Base-by-base conservation (phyloP, 2,113 vertebrate species). In the Ivindomyrus marchei region DNA sequence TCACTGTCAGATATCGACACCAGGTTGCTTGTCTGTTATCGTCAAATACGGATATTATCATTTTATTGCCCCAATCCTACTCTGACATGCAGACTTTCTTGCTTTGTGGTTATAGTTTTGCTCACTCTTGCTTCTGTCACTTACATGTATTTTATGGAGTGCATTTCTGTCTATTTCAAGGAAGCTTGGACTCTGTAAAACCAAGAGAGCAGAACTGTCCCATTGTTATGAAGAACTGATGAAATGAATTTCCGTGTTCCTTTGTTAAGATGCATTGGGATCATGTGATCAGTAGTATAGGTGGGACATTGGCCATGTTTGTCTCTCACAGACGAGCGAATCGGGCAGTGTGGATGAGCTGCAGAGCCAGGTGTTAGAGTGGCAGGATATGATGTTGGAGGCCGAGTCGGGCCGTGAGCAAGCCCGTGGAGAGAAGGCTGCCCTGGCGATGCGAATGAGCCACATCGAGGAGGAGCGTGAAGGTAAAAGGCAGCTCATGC, bases 391-490 rank as follows among this genome's bases (percentile, higher is more conserved):
- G 89, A 94, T 96, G 0, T 88, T 95, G 0, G 97, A 97, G 92
- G 95, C 95, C 0, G 96, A 96, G 90, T 95, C 94, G 1, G 92
- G 93, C 58, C 94, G 91, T 0, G 96, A 95, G 92, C 96, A 95
- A 87, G 96, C 94, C 91, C 92, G 92, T 83, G 97, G 97, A 90
- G 97, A 97, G 93, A 97, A 97, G 91, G 95, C 94, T 27, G 93
- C 93, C 53, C 95, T 97, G 94, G 94, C 89, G 9, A 93, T 98
- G 88, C 95, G 97, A 74, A 97, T 98, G 93, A 96, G 95, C 93
- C 97, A 98, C 94, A 96, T 98, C 91, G 97, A 98, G 94, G 97
- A 98, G 92, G 97, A 98, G 89, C 93, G 97, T 96, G 97, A 98
- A 97, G 97, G 97, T 98, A 93, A 97, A 94, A 92, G 42, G 36